These are phyloP conservation scores for Hyles vespertilio DNA, from an alignment of 1,140 invertebrate species.

Conservation along the genomic window DNA sequence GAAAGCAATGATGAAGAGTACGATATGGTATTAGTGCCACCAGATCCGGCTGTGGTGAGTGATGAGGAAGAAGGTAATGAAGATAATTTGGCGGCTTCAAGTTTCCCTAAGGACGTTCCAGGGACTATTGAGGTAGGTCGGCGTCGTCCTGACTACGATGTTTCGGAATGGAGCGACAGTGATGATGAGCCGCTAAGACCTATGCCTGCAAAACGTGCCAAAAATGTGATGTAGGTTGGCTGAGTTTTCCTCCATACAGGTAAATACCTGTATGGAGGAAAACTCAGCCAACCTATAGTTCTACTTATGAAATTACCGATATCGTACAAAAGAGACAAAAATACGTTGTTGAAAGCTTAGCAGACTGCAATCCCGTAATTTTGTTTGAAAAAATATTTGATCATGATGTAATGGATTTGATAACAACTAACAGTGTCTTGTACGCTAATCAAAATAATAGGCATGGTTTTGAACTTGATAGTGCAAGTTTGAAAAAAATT, in stretches of 20 bases:
- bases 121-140: slow-evolving; percentile 32
- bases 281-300: slow-evolving; percentile 25
- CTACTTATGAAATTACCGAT: too few species aligned
- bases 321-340: too few species aligned
- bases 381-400: slow-evolving; percentile 40
- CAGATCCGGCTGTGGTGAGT: slow-evolving; percentile 28
- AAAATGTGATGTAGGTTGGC: slow-evolving; percentile 9
- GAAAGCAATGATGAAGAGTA: slow-evolving; percentile 33
- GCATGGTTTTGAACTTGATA: slow-evolving; percentile 33
- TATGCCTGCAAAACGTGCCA: too few species aligned
- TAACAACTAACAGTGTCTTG: slow-evolving; percentile 26
- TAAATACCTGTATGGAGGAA: slow-evolving; percentile 32
- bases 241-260: too few species aligned
- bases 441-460: slow-evolving; percentile 42
- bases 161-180: slow-evolving; percentile 27
- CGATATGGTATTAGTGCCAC: slow-evolving; percentile 30
- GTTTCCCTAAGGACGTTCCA: slow-evolving; percentile 26
- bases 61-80: slow-evolving; percentile 37
- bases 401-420: slow-evolving; percentile 28
- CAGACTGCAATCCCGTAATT: slow-evolving; percentile 24
- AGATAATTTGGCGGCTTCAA: slow-evolving; percentile 25
- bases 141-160: slow-evolving; percentile 22
- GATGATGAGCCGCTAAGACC: slow-evolving; percentile 26
- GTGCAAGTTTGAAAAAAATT: slow-evolving; percentile 35
- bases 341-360: slow-evolving; percentile 7